Percentiles rank a stretch among this genome's conserved stretches.
These are phyloP conservation scores for Albula glossodonta DNA, from an alignment of 2,113 vertebrate genomes.

Conservation along the genomic window DNA sequence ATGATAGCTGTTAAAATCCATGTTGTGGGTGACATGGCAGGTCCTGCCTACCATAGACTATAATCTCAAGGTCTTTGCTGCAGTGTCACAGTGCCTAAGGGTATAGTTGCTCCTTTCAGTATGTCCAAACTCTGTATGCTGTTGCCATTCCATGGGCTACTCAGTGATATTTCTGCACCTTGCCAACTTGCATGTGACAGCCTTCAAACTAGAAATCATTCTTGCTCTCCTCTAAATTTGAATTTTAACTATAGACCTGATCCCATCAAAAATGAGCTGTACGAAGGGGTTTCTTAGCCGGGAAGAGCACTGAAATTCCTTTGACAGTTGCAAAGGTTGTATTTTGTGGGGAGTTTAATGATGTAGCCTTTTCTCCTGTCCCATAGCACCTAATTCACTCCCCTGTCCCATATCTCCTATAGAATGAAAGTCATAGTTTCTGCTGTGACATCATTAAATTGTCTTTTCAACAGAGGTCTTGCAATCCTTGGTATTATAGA, in stretches of 20 bases:
- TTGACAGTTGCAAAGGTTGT: not conserved
- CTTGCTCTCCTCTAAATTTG: not conserved
- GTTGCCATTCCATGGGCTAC: not conserved
- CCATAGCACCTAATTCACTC: not conserved
- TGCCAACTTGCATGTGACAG: not conserved
- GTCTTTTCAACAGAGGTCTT: too few species aligned
- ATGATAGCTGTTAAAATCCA: not conserved
- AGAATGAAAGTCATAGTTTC: not conserved
- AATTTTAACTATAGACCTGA: not conserved
- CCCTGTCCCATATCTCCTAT: not conserved
- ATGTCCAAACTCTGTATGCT: not conserved
- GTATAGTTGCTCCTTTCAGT: not conserved
- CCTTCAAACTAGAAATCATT: not conserved
- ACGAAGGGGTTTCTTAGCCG: not conserved
- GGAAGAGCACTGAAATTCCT: not conserved
- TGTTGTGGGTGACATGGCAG: not conserved
- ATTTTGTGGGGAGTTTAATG: not conserved
- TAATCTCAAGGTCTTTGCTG: not conserved
- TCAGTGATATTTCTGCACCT: not conserved
- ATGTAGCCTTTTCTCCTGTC: not conserved
- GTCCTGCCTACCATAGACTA: not conserved
- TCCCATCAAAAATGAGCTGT: not conserved
- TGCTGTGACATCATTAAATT: not conserved
- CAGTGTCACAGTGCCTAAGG: not conserved
- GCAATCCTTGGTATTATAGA: not conserved